Percentiles rank a stretch among this genome's conserved stretches.
Evolutionary conservation across 2,113 vertebrate genomes (phyloP).

Genomic region (Phaethornis superciliosus): DNA sequence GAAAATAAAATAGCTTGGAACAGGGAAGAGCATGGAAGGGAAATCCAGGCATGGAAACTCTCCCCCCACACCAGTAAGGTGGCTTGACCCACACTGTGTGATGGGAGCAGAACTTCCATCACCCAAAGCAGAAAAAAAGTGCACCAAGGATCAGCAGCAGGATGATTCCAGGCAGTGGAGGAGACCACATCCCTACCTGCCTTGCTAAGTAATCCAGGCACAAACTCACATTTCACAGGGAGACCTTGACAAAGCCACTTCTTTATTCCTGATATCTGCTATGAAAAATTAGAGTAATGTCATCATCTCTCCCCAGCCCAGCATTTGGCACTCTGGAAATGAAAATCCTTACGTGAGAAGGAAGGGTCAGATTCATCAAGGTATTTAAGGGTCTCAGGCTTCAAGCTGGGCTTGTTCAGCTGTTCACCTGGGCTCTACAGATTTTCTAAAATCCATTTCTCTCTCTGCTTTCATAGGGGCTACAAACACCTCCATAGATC

Average conservation of each 20-base stretch:
- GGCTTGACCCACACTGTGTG: rapidly evolving
- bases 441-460: background rate
- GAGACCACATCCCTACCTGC: background rate
- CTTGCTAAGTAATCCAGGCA: background rate
- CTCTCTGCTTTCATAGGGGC: background rate
- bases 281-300: background rate
- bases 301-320: background rate
- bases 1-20: background rate
- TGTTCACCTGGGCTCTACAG: background rate
- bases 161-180: background rate
- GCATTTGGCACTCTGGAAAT: background rate
- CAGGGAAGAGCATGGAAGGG: background rate
- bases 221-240: background rate
- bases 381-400: background rate
- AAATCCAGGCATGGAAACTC: background rate
- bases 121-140: background rate
- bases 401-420: no score
- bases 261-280: background rate
- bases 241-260: background rate
- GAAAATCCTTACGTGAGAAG: background rate
- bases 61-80: background rate
- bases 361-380: background rate
- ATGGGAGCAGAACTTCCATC: background rate
- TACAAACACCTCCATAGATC: background rate
- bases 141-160: background rate